These are phyloP conservation scores for Eristalinus aeneus DNA, from an alignment of 2,888 invertebrate species.

Conservation along the genomic window DNA sequence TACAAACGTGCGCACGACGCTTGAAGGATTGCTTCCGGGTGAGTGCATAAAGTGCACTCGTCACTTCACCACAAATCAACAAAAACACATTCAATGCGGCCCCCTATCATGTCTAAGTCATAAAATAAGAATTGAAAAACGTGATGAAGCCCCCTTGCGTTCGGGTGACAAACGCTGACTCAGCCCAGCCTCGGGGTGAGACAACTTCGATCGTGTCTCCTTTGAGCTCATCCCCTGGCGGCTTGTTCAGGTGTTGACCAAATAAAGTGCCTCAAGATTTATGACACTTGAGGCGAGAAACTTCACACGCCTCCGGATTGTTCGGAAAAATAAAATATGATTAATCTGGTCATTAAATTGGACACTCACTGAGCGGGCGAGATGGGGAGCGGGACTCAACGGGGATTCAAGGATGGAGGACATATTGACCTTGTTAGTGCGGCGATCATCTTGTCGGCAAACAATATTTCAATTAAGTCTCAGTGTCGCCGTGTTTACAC, in stretches of 20 bases:
- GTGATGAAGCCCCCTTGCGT: background rate
- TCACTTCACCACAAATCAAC: background rate
- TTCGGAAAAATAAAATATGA: constrained; percentile 15
- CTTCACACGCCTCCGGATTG: constrained; percentile 3
- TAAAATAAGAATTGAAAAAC: background rate
- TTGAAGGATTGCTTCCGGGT: background rate
- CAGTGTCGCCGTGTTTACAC: background rate
- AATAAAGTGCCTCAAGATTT: background rate
- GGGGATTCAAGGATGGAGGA: background rate
- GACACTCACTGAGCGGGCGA: background rate
- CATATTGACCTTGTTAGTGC: constrained; percentile 23
- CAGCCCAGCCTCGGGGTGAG: background rate
- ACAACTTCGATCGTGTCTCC: background rate
- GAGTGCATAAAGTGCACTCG: background rate
- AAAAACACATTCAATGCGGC: background rate
- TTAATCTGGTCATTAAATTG: constrained; percentile 31
- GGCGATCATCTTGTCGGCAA: constrained; percentile 33
- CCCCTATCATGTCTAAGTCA: background rate
- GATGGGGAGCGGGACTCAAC: background rate
- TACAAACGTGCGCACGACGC: background rate
- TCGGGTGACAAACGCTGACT: background rate
- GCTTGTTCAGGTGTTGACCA: constrained; percentile 7
- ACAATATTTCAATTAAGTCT: constrained; percentile 46
- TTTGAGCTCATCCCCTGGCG: background rate
- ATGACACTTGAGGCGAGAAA: constrained; percentile 8